A percentile compares a stretch with the other conserved stretches of the same genome.
These are phyloP conservation scores for Strigamia maritima DNA, from an alignment of 2,888 invertebrate species.

Conservation along the genomic window DNA sequence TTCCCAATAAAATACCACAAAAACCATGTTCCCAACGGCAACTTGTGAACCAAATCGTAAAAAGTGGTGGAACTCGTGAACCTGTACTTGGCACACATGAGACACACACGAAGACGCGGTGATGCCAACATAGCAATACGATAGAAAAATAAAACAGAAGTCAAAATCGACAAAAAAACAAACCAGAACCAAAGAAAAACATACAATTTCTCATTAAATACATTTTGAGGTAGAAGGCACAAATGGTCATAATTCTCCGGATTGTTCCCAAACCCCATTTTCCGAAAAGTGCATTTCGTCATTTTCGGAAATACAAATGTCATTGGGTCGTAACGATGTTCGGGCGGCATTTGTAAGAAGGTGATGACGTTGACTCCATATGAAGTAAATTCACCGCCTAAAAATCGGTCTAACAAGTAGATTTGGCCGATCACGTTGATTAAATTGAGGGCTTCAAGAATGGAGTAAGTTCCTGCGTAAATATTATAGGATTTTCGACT, in stretches of 20 bases:
- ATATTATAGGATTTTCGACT: slow-evolving; percentile 81
- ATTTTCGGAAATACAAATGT: slow-evolving; percentile 45
- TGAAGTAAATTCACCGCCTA: slow-evolving; percentile 46
- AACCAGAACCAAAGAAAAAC: slow-evolving; percentile 47
- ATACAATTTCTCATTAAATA: slow-evolving; percentile 46
- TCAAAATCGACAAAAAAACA: slow-evolving; percentile 43
- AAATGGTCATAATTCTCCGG: slow-evolving; percentile 45
- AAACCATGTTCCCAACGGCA: slow-evolving; percentile 89
- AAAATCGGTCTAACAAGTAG: slow-evolving; percentile 45
- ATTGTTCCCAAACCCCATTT: slow-evolving; percentile 45
- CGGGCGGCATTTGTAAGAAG: slow-evolving; percentile 45
- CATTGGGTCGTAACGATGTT: slow-evolving; percentile 44
- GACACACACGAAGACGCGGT: slow-evolving; percentile 64
- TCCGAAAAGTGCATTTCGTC: slow-evolving; percentile 46
- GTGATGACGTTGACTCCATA: slow-evolving; percentile 46
- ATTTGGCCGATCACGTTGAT: slow-evolving; percentile 47
- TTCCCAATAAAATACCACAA: slow-evolving; percentile 79
- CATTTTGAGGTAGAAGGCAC: slow-evolving; percentile 46
- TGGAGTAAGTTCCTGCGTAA: slow-evolving; percentile 60
- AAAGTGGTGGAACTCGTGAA: slow-evolving; percentile 66
- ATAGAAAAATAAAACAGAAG: slow-evolving; percentile 43
- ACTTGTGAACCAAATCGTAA: slow-evolving; percentile 66
- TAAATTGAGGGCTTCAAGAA: slow-evolving; percentile 46
- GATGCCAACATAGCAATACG: slow-evolving; percentile 42
- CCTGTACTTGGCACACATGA: slow-evolving; percentile 69